phyloP scores from a whole-genome alignment of 2,113 vertebrate species.

The Scatophagus argus region DNA sequence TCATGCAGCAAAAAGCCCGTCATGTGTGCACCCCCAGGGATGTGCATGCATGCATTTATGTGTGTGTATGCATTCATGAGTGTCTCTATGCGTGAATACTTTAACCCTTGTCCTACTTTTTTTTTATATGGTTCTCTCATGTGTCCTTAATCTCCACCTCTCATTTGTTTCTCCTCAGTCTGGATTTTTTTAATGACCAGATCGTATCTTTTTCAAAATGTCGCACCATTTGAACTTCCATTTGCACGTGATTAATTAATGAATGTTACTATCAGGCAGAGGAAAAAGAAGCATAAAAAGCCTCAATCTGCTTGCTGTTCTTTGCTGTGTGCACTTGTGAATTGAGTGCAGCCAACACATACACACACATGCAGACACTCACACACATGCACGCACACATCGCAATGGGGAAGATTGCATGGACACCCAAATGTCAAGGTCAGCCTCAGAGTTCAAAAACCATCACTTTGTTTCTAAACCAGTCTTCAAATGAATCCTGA shows the following conservation, averaged over 20 bases:
- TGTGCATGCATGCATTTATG: slow-evolving; percentile 17
- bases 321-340: not conserved
- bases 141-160: slow-evolving; percentile 7
- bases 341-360: not conserved
- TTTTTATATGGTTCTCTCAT: not conserved
- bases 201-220: slow-evolving; percentile 7
- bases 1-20: slow-evolving; percentile 1
- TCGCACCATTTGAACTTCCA: slow-evolving; percentile 1
- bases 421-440: slow-evolving; percentile 66
- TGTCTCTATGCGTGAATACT: not conserved
- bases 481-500: slow-evolving; percentile 75
- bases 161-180: not conserved
- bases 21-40: not conserved
- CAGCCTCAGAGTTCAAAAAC: slow-evolving; percentile 70
- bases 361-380: slow-evolving; percentile 4
- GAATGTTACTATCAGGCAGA: not conserved
- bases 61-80: slow-evolving; percentile 4
- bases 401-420: slow-evolving; percentile 46
- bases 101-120: slow-evolving; percentile 17
- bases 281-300: not conserved
- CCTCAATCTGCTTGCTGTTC: not conserved
- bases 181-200: slow-evolving; percentile 9
- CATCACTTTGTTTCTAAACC: slow-evolving; percentile 75
- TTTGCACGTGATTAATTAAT: slow-evolving; percentile 11
- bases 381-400: slow-evolving; percentile 6